Percentiles rank a stretch among this genome's conserved stretches.
Conservation (phyloP, 2,888 invertebrate genomes). For the Lycaena phlaeas region DNA sequence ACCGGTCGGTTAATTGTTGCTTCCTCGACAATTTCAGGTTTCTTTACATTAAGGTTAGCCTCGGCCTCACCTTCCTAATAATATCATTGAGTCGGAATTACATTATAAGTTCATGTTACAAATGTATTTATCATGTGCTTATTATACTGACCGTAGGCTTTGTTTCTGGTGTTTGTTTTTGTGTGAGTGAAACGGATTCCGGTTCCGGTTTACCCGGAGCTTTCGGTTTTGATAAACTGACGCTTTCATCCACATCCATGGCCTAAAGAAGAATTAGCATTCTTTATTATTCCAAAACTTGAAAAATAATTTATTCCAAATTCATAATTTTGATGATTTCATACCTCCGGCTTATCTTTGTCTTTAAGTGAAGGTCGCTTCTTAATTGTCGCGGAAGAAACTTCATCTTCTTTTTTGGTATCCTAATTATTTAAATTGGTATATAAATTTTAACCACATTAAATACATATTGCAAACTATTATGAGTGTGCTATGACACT, state of each 20-base stretch:
- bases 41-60: slow-evolving; percentile 62
- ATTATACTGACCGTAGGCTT: slow-evolving; percentile 57
- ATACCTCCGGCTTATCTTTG: slow-evolving; percentile 60
- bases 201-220: slow-evolving; percentile 53
- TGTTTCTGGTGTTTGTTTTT: slow-evolving; percentile 62
- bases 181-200: slow-evolving; percentile 61
- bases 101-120: not conserved
- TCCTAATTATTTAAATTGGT: not conserved
- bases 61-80: slow-evolving; percentile 55
- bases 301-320: not conserved
- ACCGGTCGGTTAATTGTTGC: slow-evolving; percentile 58
- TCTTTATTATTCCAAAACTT: not conserved
- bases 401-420: slow-evolving; percentile 24
- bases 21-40: slow-evolving; percentile 60
- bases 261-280: slow-evolving; percentile 29
- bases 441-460: not conserved
- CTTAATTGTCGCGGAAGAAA: slow-evolving; percentile 42
- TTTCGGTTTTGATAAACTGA: slow-evolving; percentile 54
- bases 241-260: slow-evolving; percentile 65
- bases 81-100: slow-evolving; percentile 6
- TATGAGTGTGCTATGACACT: not conserved
- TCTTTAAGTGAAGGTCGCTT: slow-evolving; percentile 59
- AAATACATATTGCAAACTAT: not conserved
- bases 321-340: not conserved
- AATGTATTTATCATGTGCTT: not conserved